Base-by-base conservation (phyloP, 2,888 invertebrate species). In the Caenorhabditis panamensis region DNA sequence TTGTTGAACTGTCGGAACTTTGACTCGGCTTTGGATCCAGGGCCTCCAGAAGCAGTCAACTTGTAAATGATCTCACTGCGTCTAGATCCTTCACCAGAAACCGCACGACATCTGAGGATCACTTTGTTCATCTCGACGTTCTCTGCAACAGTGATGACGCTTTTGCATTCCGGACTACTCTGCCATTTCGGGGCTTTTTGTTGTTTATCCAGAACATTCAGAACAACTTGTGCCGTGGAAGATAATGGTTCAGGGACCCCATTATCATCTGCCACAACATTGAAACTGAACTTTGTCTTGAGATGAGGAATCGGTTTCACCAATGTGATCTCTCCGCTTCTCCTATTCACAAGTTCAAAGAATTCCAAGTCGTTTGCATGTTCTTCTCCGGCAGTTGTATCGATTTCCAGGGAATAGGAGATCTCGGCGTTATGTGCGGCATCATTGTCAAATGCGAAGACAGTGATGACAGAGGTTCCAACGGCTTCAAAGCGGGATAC, bases 191-290 rank as follows among this genome's bases (percentile, higher is more conserved):
- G 90, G 6, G 88, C 88, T 16, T 80, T 79, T 69, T 89, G 88
- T 47, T 84, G 81, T 49, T 82, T 82, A 22, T 86, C 87, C 36
- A 86, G 83, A 4, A 90, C 84, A 31, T 87, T 87, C 20, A 85
- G 95, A 86, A 94, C 94, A 82, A 97, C 93, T 90, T 94, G 94
- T 82, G 95, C 95, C 66, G 94, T 93, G 83, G 94, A 94, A 88
- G 93, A 93, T 88, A 94, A 94, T 9, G 94, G 93, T 13, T 92
- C 86, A 0, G 88, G 93, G 22, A 92, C 92, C 0, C 95, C 95
- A 91, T 94, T 94, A 92, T 96, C 96, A 85, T 93, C 93, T n/a
- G 95, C 96, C 83, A 93, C 93, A 11, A 95, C 95, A 84, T 93
- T 93, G 90, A 95, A 93, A 84, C 85, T 73, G 78, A 92, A 92